phyloP scores from a whole-genome alignment of 1,140 invertebrate genomes.

The Caenorhabditis brenneri region DNA sequence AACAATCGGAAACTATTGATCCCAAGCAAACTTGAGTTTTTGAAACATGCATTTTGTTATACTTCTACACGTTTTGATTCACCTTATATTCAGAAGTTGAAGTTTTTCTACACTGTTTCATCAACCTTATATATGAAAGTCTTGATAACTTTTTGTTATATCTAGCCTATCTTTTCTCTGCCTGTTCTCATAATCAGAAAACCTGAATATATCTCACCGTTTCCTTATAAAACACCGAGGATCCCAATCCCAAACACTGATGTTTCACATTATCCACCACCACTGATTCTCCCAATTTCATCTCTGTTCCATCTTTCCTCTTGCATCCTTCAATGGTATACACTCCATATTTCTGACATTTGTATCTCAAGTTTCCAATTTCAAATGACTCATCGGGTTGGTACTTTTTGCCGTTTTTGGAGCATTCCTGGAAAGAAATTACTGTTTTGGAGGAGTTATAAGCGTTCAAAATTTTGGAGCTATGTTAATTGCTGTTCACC shows the following conservation, averaged over 20 bases:
- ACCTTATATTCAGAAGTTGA: no score
- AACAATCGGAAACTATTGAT: no score
- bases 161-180: not conserved
- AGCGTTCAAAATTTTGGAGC: no score
- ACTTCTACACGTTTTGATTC: no score
- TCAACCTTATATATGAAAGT: no score
- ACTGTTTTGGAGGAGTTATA: no score
- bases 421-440: slow-evolving; percentile 46
- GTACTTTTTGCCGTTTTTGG: slow-evolving; percentile 55
- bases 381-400: slow-evolving; percentile 51
- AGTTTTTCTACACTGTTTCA: not conserved
- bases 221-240: slow-evolving; percentile 47
- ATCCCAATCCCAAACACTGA: slow-evolving; percentile 45
- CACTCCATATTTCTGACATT: slow-evolving; percentile 55
- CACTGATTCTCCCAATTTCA: slow-evolving; percentile 44
- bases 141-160: no score
- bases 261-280: slow-evolving; percentile 53
- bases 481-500: no score
- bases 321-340: slow-evolving; percentile 56
- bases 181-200: not conserved
- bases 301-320: slow-evolving; percentile 43
- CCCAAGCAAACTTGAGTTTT: no score
- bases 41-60: no score
- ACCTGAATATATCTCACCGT: not conserved
- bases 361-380: slow-evolving; percentile 46